A percentile compares a stretch with the other conserved stretches of the same genome.
These are phyloP conservation scores for Chiloscyllium plagiosum DNA, from an alignment of 2,113 vertebrate genomes.

Conservation along the genomic window DNA sequence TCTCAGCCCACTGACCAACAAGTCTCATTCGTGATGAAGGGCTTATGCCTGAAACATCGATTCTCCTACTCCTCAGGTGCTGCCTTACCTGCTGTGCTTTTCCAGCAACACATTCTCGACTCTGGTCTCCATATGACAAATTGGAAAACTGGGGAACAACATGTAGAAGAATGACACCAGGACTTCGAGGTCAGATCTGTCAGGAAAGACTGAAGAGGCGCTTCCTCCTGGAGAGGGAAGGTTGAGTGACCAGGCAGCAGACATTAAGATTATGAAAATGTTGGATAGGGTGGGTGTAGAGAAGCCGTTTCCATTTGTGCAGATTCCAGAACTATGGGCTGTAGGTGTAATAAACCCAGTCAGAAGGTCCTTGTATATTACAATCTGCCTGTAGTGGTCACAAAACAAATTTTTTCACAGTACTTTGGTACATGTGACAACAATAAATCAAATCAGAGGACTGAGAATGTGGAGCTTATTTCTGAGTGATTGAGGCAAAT, in stretches of 20 bases:
- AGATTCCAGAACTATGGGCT: background rate
- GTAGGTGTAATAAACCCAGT: background rate
- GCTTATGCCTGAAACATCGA: too few relatives aligned
- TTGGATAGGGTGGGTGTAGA: background rate
- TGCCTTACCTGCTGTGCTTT: too few relatives aligned
- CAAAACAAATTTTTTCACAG: too few relatives aligned
- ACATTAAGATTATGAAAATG: background rate
- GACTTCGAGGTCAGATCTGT: too few relatives aligned
- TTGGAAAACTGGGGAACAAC: background rate
- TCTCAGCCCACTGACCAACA: too few relatives aligned
- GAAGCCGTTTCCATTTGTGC: background rate
- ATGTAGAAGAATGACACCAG: background rate
- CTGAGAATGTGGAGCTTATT: background rate
- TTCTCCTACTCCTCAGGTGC: too few relatives aligned
- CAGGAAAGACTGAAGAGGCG: background rate
- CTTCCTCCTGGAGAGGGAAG: constrained; percentile 39
- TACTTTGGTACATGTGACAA: too few relatives aligned
- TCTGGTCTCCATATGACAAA: background rate
- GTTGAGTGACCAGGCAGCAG: background rate
- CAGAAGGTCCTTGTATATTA: too few relatives aligned
- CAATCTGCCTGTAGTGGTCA: too few relatives aligned
- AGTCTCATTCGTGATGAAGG: too few relatives aligned
- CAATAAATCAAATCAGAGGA: background rate
- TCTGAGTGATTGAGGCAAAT: background rate
- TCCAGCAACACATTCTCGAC: too few relatives aligned